Conservation (phyloP, 2,888 invertebrate genomes). For the Oligia fasciuncula region DNA sequence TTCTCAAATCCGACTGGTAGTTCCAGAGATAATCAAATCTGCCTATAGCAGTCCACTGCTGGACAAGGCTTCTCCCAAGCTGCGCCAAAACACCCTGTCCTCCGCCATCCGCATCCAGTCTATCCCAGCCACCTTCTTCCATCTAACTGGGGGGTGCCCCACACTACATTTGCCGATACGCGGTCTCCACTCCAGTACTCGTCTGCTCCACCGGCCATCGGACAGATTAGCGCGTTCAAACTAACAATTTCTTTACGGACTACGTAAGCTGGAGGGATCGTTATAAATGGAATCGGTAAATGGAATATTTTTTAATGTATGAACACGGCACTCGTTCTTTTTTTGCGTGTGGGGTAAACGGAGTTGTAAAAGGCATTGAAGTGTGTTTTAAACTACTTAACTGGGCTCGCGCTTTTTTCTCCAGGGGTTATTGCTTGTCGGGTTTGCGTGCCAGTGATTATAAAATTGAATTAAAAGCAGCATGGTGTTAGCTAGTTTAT, state of each 20-base stretch:
- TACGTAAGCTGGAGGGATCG: background rate
- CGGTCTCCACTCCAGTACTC: background rate
- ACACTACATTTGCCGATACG: background rate
- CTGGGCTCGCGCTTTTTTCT: constrained; percentile 10
- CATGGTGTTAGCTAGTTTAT: background rate
- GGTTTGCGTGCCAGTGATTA: background rate
- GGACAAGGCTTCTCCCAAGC: background rate
- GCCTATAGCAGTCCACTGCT: background rate
- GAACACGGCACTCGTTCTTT: constrained; percentile 28
- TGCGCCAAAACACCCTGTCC: background rate
- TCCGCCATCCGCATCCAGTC: background rate
- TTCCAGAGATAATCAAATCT: background rate
- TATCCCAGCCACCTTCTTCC: background rate
- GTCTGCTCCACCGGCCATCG: background rate
- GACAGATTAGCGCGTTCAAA: background rate
- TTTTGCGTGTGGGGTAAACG: constrained; percentile 26
- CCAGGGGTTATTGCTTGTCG: background rate
- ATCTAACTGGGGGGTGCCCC: background rate
- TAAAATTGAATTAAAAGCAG: background rate
- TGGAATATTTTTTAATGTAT: constrained; percentile 40
- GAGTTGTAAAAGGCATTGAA: constrained; percentile 32
- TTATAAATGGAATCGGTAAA: constrained; percentile 6
- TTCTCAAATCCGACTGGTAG: too few relatives aligned
- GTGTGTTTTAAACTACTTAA: constrained; percentile 34
- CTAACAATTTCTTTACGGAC: background rate